Conservation (phyloP, 1,140 invertebrate species). For the Onthophagus taurus region DNA sequence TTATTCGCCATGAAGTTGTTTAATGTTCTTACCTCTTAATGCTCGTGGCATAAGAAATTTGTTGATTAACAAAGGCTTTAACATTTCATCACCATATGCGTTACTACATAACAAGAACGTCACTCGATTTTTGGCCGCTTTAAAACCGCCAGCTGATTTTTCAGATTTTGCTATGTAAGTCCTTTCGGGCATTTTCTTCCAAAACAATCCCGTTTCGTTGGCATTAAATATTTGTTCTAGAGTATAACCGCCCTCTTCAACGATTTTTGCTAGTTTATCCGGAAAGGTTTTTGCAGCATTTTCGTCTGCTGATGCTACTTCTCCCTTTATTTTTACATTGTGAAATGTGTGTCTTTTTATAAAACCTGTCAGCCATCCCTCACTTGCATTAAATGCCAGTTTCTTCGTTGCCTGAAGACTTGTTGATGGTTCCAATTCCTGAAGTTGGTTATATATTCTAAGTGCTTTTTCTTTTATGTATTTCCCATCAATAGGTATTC, state of each 20-base stretch:
- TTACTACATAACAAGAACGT: neutral
- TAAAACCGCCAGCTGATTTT: constrained; percentile 18
- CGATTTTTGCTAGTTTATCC: constrained; percentile 28
- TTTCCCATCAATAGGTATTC: too few species aligned
- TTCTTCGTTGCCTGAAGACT: too few species aligned
- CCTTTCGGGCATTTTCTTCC: constrained; percentile 30
- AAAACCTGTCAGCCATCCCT: constrained; percentile 37
- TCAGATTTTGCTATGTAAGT: constrained; percentile 33
- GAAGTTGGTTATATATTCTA: too few species aligned
- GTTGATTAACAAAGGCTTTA: too few species aligned
- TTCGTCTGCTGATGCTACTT: constrained; percentile 30
- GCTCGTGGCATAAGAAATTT: too few species aligned
- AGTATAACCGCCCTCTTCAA: constrained; percentile 31
- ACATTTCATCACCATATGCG: too few species aligned
- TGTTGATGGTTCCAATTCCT: too few species aligned
- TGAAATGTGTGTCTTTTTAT: constrained; percentile 30
- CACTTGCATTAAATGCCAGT: constrained; percentile 27
- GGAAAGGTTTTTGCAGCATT: neutral
- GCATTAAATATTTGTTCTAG: constrained; percentile 36
- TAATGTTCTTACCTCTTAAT: too few species aligned
- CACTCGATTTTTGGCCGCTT: constrained; percentile 3
- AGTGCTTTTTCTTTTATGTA: too few species aligned
- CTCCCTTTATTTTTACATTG: constrained; percentile 31
- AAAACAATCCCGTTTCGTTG: constrained; percentile 35
- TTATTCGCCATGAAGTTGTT: too few species aligned